These are phyloP conservation scores for Oligia strigilis DNA, from an alignment of 2,888 invertebrate species.

Conservation along the genomic window DNA sequence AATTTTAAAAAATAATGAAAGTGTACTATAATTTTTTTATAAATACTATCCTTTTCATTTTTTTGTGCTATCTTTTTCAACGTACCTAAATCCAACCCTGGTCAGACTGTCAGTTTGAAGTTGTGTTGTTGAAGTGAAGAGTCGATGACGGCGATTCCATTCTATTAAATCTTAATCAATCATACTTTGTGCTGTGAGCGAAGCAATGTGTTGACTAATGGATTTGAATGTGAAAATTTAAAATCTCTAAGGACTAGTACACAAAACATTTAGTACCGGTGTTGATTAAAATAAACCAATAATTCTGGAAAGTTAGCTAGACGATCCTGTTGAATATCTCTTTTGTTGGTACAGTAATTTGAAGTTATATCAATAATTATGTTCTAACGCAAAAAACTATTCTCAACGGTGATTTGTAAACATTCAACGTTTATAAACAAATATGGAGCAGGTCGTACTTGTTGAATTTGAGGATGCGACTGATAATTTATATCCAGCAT, in stretches of 20 bases:
- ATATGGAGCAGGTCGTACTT: conserved; percentile 72
- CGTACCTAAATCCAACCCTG: no score
- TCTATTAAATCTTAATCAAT: no score
- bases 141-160: no score
- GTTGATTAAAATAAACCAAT: neutral
- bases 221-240: neutral
- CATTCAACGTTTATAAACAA: conserved; percentile 10
- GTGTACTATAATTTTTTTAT: no score
- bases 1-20: no score
- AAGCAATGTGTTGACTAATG: neutral
- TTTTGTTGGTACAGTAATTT: conserved; percentile 4
- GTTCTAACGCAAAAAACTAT: conserved; percentile 1
- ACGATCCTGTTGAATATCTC: neutral
- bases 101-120: no score
- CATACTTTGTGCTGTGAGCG: no score
- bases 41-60: no score
- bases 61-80: no score
- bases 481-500: conserved; percentile 97
- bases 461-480: conserved; percentile 76
- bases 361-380: conserved; percentile 6
- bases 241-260: neutral
- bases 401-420: conserved; percentile 15
- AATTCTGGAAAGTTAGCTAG: neutral
- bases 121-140: no score
- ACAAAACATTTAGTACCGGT: conserved; percentile 3